These are phyloP conservation scores for Alexandromys fortis DNA, from an alignment of 2,113 vertebrate species.

Conservation along the genomic window DNA sequence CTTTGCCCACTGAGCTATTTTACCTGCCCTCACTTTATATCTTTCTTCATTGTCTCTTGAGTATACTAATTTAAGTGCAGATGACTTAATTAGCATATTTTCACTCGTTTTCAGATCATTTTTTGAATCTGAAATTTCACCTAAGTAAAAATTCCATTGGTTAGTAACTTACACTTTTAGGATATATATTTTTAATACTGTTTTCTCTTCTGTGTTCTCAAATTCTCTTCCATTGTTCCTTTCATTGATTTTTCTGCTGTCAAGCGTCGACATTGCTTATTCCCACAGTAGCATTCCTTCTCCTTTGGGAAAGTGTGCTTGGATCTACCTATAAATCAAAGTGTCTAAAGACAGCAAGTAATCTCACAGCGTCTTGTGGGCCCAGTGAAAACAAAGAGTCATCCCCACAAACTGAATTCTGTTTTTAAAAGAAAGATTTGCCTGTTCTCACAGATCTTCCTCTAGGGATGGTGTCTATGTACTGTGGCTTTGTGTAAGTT, in stretches of 20 bases:
- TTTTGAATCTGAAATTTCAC: not conserved
- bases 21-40: not conserved
- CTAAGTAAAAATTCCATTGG: not conserved
- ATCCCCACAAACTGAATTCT: not conserved
- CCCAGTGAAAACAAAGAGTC: not conserved
- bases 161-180: not conserved
- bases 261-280: not conserved
- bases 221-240: not conserved
- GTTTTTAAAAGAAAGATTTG: not conserved
- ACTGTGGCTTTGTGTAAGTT: not conserved
- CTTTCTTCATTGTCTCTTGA: not conserved
- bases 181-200: not conserved
- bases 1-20: not conserved
- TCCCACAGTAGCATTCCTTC: not conserved
- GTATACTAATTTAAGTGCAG: not conserved
- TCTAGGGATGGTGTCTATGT: not conserved
- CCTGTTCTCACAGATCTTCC: not conserved
- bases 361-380: not conserved
- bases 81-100: not conserved
- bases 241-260: not conserved
- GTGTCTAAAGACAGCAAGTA: not conserved
- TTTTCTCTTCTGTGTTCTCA: not conserved
- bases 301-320: not conserved
- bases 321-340: constrained; percentile 29
- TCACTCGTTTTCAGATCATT: not conserved